Percentiles rank a stretch among this genome's conserved stretches.
These are phyloP conservation scores for Nibea coibor DNA, from an alignment of 2,113 vertebrate genomes.

Conservation along the genomic window DNA sequence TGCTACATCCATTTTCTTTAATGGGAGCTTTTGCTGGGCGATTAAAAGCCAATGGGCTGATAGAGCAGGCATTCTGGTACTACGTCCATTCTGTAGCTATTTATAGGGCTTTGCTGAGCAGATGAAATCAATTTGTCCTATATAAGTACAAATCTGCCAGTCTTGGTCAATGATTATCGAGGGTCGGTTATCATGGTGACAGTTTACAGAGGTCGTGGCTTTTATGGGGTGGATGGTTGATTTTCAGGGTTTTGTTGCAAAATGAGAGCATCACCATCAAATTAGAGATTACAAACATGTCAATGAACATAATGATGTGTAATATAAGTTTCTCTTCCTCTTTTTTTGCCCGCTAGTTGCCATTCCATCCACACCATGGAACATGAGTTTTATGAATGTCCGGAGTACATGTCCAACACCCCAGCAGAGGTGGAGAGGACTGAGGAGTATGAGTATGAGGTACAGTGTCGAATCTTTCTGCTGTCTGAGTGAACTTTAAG, in stretches of 20 bases:
- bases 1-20: conserved; percentile 79
- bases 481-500: not conserved
- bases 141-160: conserved; percentile 55
- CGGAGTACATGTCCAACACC: conserved; percentile 91
- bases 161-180: conserved; percentile 51
- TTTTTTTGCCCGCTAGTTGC: conserved; percentile 85
- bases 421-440: conserved; percentile 89
- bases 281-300: not conserved
- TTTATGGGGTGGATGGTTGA: conserved; percentile 21
- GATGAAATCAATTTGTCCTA: conserved; percentile 68
- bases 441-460: conserved; percentile 96
- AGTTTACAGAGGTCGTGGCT: conserved; percentile 54
- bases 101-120: conserved; percentile 65
- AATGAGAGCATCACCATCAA: too few relatives aligned
- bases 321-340: not conserved
- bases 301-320: not conserved
- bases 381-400: conserved; percentile 93
- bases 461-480: conserved; percentile 65
- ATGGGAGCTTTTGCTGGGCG: conserved; percentile 74
- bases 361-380: conserved; percentile 95
- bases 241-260: conserved; percentile 27
- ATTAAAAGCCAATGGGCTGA: conserved; percentile 80
- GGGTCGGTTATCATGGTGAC: conserved; percentile 30
- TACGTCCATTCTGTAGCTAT: conserved; percentile 61
- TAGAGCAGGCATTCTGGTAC: conserved; percentile 58